Base-by-base conservation (phyloP, 1,140 invertebrate genomes). In the Kradibia gibbosae region DNA sequence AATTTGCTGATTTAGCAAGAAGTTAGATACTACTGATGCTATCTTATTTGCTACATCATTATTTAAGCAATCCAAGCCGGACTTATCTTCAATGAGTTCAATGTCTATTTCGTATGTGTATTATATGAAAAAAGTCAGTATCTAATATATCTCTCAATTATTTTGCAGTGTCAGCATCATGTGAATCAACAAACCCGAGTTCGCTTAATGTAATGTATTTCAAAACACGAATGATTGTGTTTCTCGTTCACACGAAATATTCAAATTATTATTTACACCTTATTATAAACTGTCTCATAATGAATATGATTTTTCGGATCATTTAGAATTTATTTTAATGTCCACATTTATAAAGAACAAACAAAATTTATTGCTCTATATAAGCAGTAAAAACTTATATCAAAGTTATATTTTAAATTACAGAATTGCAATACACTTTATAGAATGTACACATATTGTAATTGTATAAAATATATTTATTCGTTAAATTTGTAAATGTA, bases 1-100 rank as follows among this genome's bases (percentile, higher is more conserved):
- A 81, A 81, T 75, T 74, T 42, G 72, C 67, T 48, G 79, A 70
- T 81, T 81, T 81, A 81, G 79, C 72, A 81, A 81, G 72, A 73
- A 67, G 48, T 39, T 25, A 25, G 65, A 62, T 4, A 67, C 31
- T 71, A 17, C 48, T 42, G 55, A 71, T 31, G 42, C 25, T 48
- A 20, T 48, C 70, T 71, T 15, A 48, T 71, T 0, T 36, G 8
- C 17, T 34, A 10, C 11, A 20, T 50, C 78, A 72, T 5, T 42
- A n/a, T 39, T 78, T 78, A 67, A 67, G 76, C 77, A 70, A 78
- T 71, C 28, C 15, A 45, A 45, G 42, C 7, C 3, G 70, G 25
- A 71, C 13, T 28, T 71, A 2, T 71, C n/a, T 71, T 45, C 67
- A 71, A 39, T 67, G 62, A 67, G 36, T 67, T n/a, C 62, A 67